Evolutionary conservation across 2,888 invertebrate species (phyloP).

Genomic region (Aleiodes leptofemur): DNA sequence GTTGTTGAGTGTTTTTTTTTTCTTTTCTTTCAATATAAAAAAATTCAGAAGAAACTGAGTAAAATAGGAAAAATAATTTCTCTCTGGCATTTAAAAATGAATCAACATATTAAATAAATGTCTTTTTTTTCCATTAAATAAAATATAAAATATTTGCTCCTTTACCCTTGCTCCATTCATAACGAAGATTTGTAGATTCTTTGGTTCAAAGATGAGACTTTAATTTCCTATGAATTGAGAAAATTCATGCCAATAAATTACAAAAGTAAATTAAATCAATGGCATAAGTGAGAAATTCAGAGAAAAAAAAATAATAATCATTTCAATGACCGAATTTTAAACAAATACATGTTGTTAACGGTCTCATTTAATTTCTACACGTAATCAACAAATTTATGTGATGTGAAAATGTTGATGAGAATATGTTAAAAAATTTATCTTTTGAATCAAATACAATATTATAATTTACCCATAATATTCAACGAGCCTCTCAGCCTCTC

Average conservation of each 20-base stretch:
- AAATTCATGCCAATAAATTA: constrained; percentile 38
- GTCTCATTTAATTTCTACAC: background rate
- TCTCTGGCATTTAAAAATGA: background rate
- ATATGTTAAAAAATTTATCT: no score
- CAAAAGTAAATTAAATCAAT: no score
- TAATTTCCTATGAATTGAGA: constrained; percentile 64
- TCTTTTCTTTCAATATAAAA: no score
- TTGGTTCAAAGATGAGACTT: constrained; percentile 66
- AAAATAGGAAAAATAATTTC: background rate
- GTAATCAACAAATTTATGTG: background rate
- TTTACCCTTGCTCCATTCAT: constrained; percentile 61
- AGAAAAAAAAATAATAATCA: background rate
- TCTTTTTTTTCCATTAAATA: constrained; percentile 16
- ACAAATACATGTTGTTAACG: background rate
- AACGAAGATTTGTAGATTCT: constrained; percentile 56
- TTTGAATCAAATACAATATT: background rate
- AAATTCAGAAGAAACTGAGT: background rate
- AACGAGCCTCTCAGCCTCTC: constrained; percentile 82
- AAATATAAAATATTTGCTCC: constrained; percentile 9
- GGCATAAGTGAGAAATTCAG: no score
- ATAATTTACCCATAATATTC: constrained; percentile 65
- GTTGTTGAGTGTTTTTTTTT: no score
- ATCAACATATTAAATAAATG: background rate
- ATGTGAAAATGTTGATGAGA: background rate
- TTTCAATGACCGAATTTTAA: constrained; percentile 4